Base-by-base conservation (phyloP, 2,113 vertebrate genomes). In the Cyprinus carpio region DNA sequence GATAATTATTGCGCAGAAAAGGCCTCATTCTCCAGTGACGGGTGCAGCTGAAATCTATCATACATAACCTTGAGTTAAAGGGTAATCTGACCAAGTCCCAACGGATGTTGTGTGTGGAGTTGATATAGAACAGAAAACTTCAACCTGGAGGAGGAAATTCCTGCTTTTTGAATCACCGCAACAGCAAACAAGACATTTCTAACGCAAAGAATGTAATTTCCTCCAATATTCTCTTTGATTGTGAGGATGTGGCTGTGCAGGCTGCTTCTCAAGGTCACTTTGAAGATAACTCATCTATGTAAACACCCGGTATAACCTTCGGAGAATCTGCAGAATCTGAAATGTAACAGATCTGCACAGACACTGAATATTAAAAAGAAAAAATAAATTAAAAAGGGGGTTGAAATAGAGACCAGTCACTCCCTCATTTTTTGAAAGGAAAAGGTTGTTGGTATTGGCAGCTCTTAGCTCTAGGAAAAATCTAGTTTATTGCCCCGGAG, bases 221-320 rank as follows among this genome's bases (percentile, higher is more conserved):
- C 64, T 76, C 49, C 25, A 64, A 51, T 81, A 49, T 81, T 51
- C 27, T 15, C 79, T 82, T 87, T 87, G 79, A 85, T 46, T 78
- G 40, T 64, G 84, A 83, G 64, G 65, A 85, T 85, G 80, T 87
- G 86, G 75, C 75, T 74, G 81, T n/a, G 49, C 69, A 43, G 82
- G 58, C 75, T 54, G 49, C 25, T 43, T 84, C 69, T 65, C 71
- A 74, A 72, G 34, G 83, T 60, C 18, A 76, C 79, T 85, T 75
- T 85, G 65, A 64, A 83, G 80, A 88, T 85, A 85, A 56, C 51
- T 74, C 29, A 20, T 15, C 56, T 67, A 74, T 79, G 80, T 74
- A 83, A 87, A 87, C 84, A 83, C 13, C 27, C 46, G 29, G 46
- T 51, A 18, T 23, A 62, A 31, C 79, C 15, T 49, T 87, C 78